Evolutionary conservation across 2,888 invertebrate species (phyloP).

Genomic region (Ctena decussata): DNA sequence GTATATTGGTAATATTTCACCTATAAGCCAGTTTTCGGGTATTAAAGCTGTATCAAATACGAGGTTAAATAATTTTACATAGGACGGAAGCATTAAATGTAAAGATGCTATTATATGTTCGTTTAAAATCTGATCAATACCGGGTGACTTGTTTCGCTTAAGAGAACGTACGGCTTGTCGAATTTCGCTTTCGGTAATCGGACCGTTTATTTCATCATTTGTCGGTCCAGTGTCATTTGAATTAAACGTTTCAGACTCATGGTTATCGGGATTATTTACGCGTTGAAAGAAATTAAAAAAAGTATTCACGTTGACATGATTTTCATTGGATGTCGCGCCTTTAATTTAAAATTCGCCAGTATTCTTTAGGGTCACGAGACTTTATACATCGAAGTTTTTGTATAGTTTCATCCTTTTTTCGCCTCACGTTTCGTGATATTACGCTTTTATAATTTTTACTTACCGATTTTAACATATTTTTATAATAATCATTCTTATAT

Average conservation of each 20-base stretch:
- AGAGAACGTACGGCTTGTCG: neutral
- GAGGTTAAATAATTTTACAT: slow-evolving; percentile 7
- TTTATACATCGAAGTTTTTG: neutral
- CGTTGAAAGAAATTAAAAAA: neutral
- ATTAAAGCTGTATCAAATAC: slow-evolving; percentile 24
- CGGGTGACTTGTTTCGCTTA: slow-evolving; percentile 20
- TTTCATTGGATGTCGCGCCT: neutral
- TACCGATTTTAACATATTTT: neutral
- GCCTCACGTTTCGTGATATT: neutral
- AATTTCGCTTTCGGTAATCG: slow-evolving; percentile 15
- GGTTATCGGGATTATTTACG: neutral
- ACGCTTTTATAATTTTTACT: neutral
- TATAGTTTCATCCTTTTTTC: neutral
- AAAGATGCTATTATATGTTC: slow-evolving; percentile 19
- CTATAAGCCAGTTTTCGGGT: slow-evolving; percentile 17
- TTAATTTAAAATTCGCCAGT: neutral
- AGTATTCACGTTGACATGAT: neutral
- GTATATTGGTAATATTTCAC: slow-evolving; percentile 30
- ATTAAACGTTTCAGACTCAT: neutral
- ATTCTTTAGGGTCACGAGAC: neutral
- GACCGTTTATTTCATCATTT: slow-evolving; percentile 18
- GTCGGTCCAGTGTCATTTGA: neutral
- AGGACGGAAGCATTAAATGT: slow-evolving; percentile 18
- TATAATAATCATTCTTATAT: neutral
- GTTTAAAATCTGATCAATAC: slow-evolving; percentile 17